Percentiles rank a stretch among this genome's conserved stretches.
Conservation (phyloP, 2,797 vertebrate species). For the Gastrophryne carolinensis region DNA sequence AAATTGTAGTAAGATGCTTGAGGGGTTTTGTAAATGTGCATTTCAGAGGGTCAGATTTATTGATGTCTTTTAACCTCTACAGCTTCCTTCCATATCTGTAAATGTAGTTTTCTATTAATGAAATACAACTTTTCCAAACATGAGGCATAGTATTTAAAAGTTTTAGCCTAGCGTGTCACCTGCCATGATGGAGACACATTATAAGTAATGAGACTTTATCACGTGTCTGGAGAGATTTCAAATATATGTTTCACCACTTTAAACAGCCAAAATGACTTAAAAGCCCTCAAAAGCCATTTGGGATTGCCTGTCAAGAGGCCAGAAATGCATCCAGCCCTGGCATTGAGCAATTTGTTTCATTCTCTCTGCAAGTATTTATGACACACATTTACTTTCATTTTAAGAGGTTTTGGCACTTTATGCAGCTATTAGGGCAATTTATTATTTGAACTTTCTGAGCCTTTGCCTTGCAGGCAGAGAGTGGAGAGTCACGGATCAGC, state of each 20-base stretch:
- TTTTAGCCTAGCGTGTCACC: constrained; percentile 10
- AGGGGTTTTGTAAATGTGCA: too few relatives aligned
- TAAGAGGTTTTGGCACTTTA: constrained; percentile 44
- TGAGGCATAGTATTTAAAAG: not conserved
- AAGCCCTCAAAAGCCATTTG: constrained; percentile 34
- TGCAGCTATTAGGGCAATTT: constrained; percentile 40
- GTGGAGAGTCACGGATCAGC: constrained; percentile 25
- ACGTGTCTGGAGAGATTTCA: constrained; percentile 20
- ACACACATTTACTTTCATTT: constrained; percentile 52
- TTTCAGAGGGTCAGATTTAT: too few relatives aligned
- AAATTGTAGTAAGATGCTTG: too few relatives aligned
- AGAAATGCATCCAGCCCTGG: constrained; percentile 33
- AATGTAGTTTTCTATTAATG: not conserved
- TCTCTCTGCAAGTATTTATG: constrained; percentile 44
- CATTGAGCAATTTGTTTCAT: constrained; percentile 35
- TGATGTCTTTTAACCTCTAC: too few relatives aligned
- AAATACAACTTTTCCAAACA: not conserved
- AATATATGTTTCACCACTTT: constrained; percentile 31
- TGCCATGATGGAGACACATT: constrained; percentile 36
- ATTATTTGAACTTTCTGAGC: constrained; percentile 48
- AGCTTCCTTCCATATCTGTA: not conserved
- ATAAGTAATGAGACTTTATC: constrained; percentile 30
- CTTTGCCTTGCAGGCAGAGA: constrained; percentile 39
- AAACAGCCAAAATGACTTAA: constrained; percentile 38
- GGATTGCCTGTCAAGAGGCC: constrained; percentile 42